A percentile compares a stretch with the other conserved stretches of the same genome.
Conservation (phyloP, 2,113 vertebrate genomes). For the Scomber scombrus region DNA sequence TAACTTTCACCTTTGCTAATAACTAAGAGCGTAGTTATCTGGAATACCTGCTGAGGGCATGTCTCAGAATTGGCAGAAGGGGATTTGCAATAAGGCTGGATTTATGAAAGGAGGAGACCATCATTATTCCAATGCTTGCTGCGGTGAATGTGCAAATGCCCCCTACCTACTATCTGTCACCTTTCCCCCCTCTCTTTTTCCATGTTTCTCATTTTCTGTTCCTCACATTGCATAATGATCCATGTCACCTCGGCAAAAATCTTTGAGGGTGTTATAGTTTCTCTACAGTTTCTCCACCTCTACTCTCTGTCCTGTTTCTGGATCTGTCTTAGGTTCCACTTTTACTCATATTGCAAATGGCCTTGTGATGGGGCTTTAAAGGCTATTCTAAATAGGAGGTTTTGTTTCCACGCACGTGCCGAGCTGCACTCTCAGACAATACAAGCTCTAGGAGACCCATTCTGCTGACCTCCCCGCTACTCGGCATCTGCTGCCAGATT, state of each 20-base stretch:
- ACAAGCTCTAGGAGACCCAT: slow-evolving; percentile 41
- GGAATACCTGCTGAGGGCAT: slow-evolving; percentile 68
- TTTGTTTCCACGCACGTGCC: slow-evolving; percentile 65
- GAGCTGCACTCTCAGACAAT: slow-evolving; percentile 55
- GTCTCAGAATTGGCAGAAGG: slow-evolving; percentile 62
- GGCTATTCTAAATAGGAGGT: slow-evolving; percentile 46
- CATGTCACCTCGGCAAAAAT: slow-evolving; percentile 36
- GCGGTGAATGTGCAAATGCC: slow-evolving; percentile 43
- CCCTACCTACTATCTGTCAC: slow-evolving; percentile 36
- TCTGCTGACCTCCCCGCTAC: slow-evolving; percentile 33
- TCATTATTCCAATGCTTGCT: slow-evolving; percentile 55
- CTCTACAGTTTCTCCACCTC: background rate
- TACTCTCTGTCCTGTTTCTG: slow-evolving; percentile 12
- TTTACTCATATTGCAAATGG: slow-evolving; percentile 29
- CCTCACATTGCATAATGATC: slow-evolving; percentile 8
- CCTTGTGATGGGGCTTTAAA: slow-evolving; percentile 33
- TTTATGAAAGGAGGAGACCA: slow-evolving; percentile 60
- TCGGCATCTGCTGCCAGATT: slow-evolving; percentile 71
- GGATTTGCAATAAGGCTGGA: slow-evolving; percentile 65
- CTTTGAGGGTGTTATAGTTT: background rate
- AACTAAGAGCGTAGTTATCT: slow-evolving; percentile 68
- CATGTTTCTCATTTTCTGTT: slow-evolving; percentile 46
- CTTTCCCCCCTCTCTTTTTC: slow-evolving; percentile 18
- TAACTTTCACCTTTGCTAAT: slow-evolving; percentile 76
- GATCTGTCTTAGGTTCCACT: background rate